Evolutionary conservation across 2,888 invertebrate genomes (phyloP), one percentile per base, ranked within the genome.

Genomic region (Cremastinae sp.): DNA sequence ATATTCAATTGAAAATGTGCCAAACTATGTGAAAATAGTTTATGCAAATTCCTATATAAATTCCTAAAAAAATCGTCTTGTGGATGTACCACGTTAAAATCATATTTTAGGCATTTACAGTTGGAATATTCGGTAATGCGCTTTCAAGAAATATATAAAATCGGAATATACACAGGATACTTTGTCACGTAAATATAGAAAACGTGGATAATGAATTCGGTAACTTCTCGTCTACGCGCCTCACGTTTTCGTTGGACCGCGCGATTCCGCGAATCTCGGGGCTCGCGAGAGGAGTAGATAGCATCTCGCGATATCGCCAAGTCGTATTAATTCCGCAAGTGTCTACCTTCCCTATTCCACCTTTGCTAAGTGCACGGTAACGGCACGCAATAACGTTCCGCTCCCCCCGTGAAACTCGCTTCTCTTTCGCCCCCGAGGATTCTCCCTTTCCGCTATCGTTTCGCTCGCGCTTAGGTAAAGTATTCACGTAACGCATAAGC

Each of bases 401-500:
- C 43, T 54, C 74, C 58, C 78, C 51, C 69, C 47, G 56, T 61
- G 61, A 51, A 34, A 59, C 65, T 16, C 22, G 56, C 51, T 54
- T 51, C 51, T 53, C 41, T 45, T 58, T 56, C 47, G 12, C 20
- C 58, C 51, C 47, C 41, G 41, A 36, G 45, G 47, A 53, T 10
- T 56, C 64, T 47, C 69, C 49, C 64, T 34, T 34, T 16, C 75
- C 72, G 68, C 68, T 74, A 71, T 78, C 56, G 77, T 78, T 62
- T 81, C 74, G n/a, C 74, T 54, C 70, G 84, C 84, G 82, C 84
- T 88, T 87, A 84, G 83, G 87, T 88, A 89, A 88, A 86, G 86
- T 85, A 87, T 89, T 88, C 89, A 89, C 89, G 89, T 89, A 89
- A 87, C 88, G 84, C 88, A 88, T 89, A 88, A 88, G 88, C 87